Evolutionary conservation across 2,113 vertebrate genomes (phyloP), one percentile per base, ranked within the genome.

Genomic region (Rhinoptilus africanus): DNA sequence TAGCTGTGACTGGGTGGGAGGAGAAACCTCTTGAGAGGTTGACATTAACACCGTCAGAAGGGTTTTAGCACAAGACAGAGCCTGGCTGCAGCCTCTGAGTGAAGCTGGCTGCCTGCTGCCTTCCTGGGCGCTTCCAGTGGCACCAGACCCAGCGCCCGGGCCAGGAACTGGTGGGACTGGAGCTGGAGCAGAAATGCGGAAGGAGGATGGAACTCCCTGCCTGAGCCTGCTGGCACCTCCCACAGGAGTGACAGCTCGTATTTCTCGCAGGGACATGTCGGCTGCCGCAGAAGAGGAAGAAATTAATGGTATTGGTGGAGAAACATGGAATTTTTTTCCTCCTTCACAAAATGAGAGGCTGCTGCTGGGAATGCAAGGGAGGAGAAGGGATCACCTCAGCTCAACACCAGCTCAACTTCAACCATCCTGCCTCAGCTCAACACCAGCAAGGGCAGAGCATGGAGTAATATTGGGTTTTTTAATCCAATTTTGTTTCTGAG

Each of bases 191-290:
- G 94, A 73, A 95, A 96, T 32, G 84, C 11, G 20, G 93, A 81
- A 97, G 84, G 72, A 94, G 66, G 64, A n/a, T 27, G 37, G 50
- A 81, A 57, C 56, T 93, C 85, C 71, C 69, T 92, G 81, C 81
- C 84, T 3, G 0, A 96, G 94, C 89, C 89, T 95, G 93, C 89
- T 87, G 87, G 69, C 81, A 72, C 91, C 77, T 92, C 87, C 95
- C 77, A 82, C 91, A 67, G 2, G 24, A 91, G 87, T 53, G 94
- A 72, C 96, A 96, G 81, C 93, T 89, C 24, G 0, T 24, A 28
- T 76, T 94, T 74, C 92, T 47, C 6, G 5, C 66, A 94, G 81
- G 89, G 93, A 94, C 81, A 23, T 4, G 93, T 91, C 2, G 6
- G 69, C 94, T 94, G 92, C 91, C 0, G 1, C 85, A 79, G 43